These are phyloP conservation scores for Ceriagrion tenellum DNA, from an alignment of 2,888 invertebrate genomes.

Conservation along the genomic window DNA sequence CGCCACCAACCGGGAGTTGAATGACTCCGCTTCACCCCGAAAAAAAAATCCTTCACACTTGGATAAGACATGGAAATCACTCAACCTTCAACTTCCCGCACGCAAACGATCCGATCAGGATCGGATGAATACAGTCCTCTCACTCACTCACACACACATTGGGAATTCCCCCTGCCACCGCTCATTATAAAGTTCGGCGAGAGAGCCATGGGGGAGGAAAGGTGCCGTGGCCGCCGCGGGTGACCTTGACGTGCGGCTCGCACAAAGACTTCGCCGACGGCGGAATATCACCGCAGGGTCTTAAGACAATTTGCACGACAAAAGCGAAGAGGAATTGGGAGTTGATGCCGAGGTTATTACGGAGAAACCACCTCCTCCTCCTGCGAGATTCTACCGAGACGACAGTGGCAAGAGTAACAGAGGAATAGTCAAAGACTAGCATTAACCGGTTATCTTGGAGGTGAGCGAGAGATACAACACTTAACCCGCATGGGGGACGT, in stretches of 20 bases:
- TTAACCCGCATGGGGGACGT: no score
- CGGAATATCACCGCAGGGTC: not conserved
- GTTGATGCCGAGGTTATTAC: not conserved
- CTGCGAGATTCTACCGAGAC: no score
- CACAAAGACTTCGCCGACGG: not conserved
- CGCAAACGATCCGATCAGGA: not conserved
- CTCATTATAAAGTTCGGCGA: not conserved
- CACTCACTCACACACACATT: not conserved
- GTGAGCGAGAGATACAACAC: no score
- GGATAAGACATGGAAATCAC: conserved; percentile 30
- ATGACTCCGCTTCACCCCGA: conserved; percentile 32
- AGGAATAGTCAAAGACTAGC: no score
- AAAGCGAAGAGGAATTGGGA: not conserved
- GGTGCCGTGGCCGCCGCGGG: not conserved
- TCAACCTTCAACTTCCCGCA: conserved; percentile 36
- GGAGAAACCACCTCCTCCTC: not conserved
- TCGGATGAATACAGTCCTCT: conserved; percentile 6
- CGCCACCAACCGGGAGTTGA: not conserved
- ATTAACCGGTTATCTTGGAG: no score
- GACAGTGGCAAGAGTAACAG: no score
- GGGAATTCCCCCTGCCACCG: not conserved
- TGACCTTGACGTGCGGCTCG: not conserved
- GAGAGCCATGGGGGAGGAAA: not conserved
- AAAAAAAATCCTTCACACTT: conserved; percentile 28
- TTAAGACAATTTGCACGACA: not conserved